phyloP scores from a whole-genome alignment of 2,113 vertebrate species.

The Cephalopterus ornatus region DNA sequence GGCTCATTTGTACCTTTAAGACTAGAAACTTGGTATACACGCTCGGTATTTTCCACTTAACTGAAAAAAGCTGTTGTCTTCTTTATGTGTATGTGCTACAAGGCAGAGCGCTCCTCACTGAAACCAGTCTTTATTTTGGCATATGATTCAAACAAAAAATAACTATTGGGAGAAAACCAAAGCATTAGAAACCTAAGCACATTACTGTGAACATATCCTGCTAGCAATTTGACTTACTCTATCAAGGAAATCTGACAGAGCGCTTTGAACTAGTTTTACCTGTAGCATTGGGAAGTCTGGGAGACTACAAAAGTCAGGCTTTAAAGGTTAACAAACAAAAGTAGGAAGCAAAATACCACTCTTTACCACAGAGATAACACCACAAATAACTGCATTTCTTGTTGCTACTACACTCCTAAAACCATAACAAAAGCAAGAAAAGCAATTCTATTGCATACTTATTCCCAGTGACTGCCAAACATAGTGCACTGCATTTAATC shows the following conservation, averaged over 20 bases:
- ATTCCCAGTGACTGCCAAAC: background rate
- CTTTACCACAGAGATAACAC: background rate
- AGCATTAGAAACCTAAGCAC: background rate
- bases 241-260: background rate
- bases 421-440: background rate
- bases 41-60: background rate
- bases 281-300: background rate
- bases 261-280: background rate
- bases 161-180: background rate
- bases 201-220: background rate
- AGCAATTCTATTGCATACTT: background rate
- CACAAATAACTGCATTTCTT: background rate
- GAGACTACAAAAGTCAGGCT: background rate
- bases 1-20: background rate
- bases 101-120: fast-evolving
- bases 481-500: background rate
- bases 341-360: background rate
- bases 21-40: background rate
- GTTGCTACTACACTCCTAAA: background rate
- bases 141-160: background rate
- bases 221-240: background rate
- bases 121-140: background rate
- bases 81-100: background rate
- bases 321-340: background rate
- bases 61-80: background rate